Percentiles rank a stretch among this genome's conserved stretches.
These are phyloP conservation scores for Asbolus verrucosus DNA, from an alignment of 1,140 invertebrate species.

Conservation along the genomic window DNA sequence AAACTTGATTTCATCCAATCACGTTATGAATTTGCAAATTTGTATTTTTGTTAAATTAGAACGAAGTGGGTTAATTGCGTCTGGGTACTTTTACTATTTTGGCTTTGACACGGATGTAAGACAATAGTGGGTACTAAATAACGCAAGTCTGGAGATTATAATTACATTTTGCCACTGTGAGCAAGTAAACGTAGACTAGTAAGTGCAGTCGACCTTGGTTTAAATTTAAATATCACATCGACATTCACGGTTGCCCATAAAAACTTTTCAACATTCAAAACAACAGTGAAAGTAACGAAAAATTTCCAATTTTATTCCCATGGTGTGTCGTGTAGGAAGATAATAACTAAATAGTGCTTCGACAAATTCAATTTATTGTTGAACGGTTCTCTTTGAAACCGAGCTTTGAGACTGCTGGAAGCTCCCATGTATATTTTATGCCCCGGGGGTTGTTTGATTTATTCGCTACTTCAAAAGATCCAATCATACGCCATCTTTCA, in stretches of 20 bases:
- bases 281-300: conserved; percentile 2
- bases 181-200: neutral
- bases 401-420: conserved; percentile 31
- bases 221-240: conserved; percentile 14
- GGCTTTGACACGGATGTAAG: neutral
- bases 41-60: neutral
- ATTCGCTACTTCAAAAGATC: conserved; percentile 55
- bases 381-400: conserved; percentile 17
- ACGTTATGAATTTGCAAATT: too few species aligned
- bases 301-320: conserved; percentile 10
- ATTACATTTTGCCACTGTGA: too few species aligned
- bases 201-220: conserved; percentile 7
- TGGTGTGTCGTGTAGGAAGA: conserved; percentile 16
- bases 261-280: too few species aligned
- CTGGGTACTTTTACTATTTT: conserved; percentile 12
- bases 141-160: too few species aligned
- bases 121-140: too few species aligned
- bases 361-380: conserved; percentile 26
- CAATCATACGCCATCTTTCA: conserved; percentile 56
- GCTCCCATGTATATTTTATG: conserved; percentile 50
- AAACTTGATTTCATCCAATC: too few species aligned
- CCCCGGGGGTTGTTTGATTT: conserved; percentile 54
- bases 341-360: conserved; percentile 1
- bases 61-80: conserved; percentile 18
- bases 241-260: conserved; percentile 9